phyloP scores from a whole-genome alignment of 2,888 invertebrate species.

The Phaonia tiefii region DNA sequence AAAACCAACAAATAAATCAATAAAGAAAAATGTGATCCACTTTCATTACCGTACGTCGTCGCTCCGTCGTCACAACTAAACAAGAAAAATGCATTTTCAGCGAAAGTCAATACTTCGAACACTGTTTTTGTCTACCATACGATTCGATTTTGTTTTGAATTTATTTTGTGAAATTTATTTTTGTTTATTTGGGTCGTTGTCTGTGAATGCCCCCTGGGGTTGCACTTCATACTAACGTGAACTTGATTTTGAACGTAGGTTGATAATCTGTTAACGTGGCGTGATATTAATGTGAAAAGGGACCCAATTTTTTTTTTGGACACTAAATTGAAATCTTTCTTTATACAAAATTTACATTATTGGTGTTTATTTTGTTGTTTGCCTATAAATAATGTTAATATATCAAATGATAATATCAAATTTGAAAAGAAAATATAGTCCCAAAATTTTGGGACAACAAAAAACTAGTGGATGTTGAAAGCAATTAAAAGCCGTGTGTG shows the following conservation, averaged over 20 bases:
- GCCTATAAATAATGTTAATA: no score
- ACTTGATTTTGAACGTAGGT: slow-evolving; percentile 46
- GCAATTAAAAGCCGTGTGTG: no score
- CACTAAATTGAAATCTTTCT: no score
- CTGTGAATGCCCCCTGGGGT: slow-evolving; percentile 6
- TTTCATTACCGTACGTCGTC: slow-evolving; percentile 6
- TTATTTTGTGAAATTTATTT: slow-evolving; percentile 3
- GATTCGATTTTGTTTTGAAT: background rate
- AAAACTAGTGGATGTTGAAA: no score
- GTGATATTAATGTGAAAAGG: no score
- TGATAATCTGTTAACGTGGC: no score
- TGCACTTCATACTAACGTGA: slow-evolving; percentile 55
- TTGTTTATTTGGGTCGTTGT: slow-evolving; percentile 34
- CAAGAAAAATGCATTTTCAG: slow-evolving; percentile 18
- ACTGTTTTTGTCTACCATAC: slow-evolving; percentile 1
- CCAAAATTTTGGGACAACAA: no score
- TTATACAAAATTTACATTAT: no score
- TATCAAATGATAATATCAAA: no score
- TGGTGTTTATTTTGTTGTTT: no score
- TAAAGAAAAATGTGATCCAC: slow-evolving; percentile 11
- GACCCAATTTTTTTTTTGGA: no score
- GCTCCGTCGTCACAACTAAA: background rate
- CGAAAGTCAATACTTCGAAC: slow-evolving; percentile 7
- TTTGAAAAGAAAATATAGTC: no score
- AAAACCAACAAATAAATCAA: background rate